phyloP scores from a whole-genome alignment of 2,113 vertebrate species.

The Tiliqua scincoides region DNA sequence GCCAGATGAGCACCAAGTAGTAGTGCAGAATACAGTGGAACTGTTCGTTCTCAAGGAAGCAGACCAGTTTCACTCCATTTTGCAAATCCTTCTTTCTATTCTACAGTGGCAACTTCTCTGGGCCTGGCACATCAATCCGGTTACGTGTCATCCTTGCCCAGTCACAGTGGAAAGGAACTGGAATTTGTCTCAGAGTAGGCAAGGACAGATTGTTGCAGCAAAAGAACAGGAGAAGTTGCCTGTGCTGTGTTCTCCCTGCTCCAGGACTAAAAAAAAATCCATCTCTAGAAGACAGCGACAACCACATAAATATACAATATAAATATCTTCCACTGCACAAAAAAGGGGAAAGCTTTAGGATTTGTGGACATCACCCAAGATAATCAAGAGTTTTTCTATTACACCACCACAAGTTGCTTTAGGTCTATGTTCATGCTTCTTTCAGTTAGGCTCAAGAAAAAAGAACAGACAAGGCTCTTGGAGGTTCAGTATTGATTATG shows the following conservation, averaged over 20 bases:
- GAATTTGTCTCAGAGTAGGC: background rate
- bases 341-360: background rate
- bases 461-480: background rate
- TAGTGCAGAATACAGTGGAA: too few relatives aligned
- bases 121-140: background rate
- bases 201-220: background rate
- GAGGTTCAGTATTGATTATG: background rate
- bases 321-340: background rate
- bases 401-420: background rate
- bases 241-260: background rate
- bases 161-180: too few relatives aligned
- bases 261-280: background rate
- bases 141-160: background rate
- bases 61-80: background rate
- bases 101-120: background rate
- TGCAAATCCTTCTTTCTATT: background rate
- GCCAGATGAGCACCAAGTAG: too few relatives aligned
- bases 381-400: background rate
- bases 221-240: background rate
- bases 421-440: background rate
- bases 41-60: background rate
- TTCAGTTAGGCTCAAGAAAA: background rate
- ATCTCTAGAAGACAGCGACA: background rate
- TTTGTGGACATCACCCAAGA: background rate
- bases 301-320: background rate